phyloP scores from a whole-genome alignment of 2,797 vertebrate genomes.

The Enteromius radiatus region DNA sequence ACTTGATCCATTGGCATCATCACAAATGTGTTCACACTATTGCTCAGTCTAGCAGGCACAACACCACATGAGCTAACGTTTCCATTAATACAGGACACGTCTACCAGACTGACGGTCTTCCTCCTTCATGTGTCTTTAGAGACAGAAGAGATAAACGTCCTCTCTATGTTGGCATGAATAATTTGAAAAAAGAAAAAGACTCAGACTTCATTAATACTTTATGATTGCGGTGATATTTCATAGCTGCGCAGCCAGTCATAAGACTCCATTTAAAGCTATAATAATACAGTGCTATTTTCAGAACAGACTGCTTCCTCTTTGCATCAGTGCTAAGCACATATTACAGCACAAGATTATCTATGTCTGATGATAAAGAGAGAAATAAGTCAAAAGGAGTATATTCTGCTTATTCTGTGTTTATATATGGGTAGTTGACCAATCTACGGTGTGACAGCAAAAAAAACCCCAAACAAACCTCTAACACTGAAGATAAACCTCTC shows the following conservation, averaged over 20 bases:
- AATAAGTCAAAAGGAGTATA: neutral
- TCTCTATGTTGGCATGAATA: slow-evolving; percentile 24
- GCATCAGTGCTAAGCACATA: neutral
- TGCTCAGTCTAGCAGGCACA: slow-evolving; percentile 50
- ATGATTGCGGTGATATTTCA: slow-evolving; percentile 31
- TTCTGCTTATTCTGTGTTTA: neutral
- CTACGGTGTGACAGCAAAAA: too few relatives aligned
- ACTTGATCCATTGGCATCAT: slow-evolving; percentile 58
- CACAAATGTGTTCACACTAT: slow-evolving; percentile 38
- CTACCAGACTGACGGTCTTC: neutral
- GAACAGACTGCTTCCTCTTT: neutral
- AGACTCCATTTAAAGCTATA: slow-evolving; percentile 17
- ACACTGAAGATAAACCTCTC: too few relatives aligned
- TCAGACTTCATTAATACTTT: slow-evolving; percentile 39
- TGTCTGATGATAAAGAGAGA: neutral
- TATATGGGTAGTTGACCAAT: too few relatives aligned
- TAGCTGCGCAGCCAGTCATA: slow-evolving; percentile 12
- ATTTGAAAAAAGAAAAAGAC: slow-evolving; percentile 29
- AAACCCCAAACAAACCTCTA: too few relatives aligned
- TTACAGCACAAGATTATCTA: neutral
- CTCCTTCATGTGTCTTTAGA: slow-evolving; percentile 8
- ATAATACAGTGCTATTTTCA: slow-evolving; percentile 29
- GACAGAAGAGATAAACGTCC: slow-evolving; percentile 7
- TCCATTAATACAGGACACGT: slow-evolving; percentile 5
- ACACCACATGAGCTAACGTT: slow-evolving; percentile 15